Evolutionary conservation across 2,888 invertebrate genomes (phyloP).

Genomic region (Hirtodrosophila histrioides): DNA sequence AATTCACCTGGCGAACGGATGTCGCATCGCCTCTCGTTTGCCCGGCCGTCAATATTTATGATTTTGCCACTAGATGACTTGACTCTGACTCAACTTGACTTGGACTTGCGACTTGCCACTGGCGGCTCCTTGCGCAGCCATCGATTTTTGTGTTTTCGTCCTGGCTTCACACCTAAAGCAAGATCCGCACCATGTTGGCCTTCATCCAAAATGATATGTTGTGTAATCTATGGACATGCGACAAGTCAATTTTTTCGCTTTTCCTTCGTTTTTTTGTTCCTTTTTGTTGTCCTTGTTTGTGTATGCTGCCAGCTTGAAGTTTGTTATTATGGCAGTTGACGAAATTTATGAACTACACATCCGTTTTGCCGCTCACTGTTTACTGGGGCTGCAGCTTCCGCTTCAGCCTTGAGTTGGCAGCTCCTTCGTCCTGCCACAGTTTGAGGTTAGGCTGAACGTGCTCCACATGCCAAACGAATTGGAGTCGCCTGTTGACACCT

Average conservation of each 20-base stretch:
- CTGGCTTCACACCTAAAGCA: constrained; percentile 27
- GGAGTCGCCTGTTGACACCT: constrained; percentile 60
- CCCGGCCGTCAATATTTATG: constrained; percentile 71
- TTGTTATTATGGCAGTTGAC: constrained; percentile 78
- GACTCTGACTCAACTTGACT: constrained; percentile 6
- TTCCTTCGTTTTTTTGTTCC: constrained; percentile 1
- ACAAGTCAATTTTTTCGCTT: constrained; percentile 68
- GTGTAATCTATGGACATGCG: constrained; percentile 68
- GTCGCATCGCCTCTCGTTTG: constrained; percentile 32
- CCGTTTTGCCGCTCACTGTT: constrained; percentile 73
- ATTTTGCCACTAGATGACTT: constrained; percentile 54
- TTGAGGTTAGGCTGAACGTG: constrained; percentile 71
- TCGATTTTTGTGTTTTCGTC: constrained; percentile 5
- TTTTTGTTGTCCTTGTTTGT: constrained; percentile 12
- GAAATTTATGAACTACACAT: constrained; percentile 81
- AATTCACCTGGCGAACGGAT: constrained; percentile 68
- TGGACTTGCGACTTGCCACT: constrained; percentile 1
- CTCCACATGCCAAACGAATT: constrained; percentile 58
- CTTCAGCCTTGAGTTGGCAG: constrained; percentile 26
- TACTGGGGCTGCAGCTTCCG: constrained; percentile 68
- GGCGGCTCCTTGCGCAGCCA: not conserved
- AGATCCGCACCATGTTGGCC: constrained; percentile 30
- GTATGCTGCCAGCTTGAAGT: constrained; percentile 46
- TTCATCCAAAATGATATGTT: constrained; percentile 55
- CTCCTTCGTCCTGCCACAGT: constrained; percentile 34